Evolutionary conservation across 2,797 vertebrate species (phyloP).

Genomic region (Phrynocephalus vlangalii): DNA sequence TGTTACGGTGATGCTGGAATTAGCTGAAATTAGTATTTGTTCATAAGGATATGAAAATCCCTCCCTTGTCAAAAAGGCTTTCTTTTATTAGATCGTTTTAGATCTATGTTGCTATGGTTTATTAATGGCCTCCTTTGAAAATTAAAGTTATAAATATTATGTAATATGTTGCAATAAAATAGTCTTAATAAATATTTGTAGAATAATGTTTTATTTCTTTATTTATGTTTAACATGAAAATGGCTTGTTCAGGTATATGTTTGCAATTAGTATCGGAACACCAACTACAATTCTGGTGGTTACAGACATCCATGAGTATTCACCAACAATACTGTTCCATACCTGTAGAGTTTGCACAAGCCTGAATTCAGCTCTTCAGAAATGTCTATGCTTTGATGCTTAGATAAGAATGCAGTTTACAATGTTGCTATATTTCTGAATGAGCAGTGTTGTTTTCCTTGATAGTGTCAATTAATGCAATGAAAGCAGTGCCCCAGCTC

Average conservation of each 20-base stretch:
- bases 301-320: background rate
- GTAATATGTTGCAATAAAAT: conserved; percentile 30
- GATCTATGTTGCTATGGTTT: conserved; percentile 14
- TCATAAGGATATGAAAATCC: background rate
- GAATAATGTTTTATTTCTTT: background rate
- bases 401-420: background rate
- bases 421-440: conserved; percentile 20
- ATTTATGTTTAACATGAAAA: conserved; percentile 8
- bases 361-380: background rate
- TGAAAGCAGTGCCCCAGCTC: conserved; percentile 10
- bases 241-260: conserved; percentile 41
- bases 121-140: conserved; percentile 39
- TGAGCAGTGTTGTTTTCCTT: background rate
- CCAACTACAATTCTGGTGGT: conserved; percentile 35
- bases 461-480: background rate
- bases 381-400: background rate
- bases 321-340: conserved; percentile 11
- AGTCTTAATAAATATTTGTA: conserved; percentile 30
- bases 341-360: background rate
- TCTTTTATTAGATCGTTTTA: conserved; percentile 37
- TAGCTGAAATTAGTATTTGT: background rate
- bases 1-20: background rate
- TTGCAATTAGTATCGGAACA: conserved; percentile 43
- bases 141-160: conserved; percentile 31
- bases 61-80: background rate